These are phyloP conservation scores for Chalcis sispes DNA, from an alignment of 2,888 invertebrate genomes.

Conservation along the genomic window DNA sequence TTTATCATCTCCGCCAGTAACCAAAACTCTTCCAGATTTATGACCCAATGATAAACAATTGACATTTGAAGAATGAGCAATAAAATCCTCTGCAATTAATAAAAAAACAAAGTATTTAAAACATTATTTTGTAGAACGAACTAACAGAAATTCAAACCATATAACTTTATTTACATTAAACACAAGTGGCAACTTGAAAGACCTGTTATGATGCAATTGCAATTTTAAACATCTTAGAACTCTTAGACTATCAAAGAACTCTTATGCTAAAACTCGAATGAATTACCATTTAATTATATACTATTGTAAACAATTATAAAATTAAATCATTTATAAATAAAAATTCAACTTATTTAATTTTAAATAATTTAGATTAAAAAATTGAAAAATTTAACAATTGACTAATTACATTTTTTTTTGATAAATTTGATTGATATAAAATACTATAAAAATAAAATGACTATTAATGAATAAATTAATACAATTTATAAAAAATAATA, in stretches of 20 bases:
- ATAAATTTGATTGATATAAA: no score
- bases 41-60: conserved; percentile 93
- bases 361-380: not conserved
- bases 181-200: conserved; percentile 49
- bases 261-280: conserved; percentile 4
- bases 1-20: conserved; percentile 97
- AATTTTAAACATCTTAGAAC: conserved; percentile 41
- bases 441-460: not conserved
- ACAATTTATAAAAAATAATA: not conserved
- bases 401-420: not conserved
- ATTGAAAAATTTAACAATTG: not conserved
- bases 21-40: conserved; percentile 93
- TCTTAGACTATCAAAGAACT: conserved; percentile 16
- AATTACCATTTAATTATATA: not conserved
- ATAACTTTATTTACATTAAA: conserved; percentile 44
- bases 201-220: conserved; percentile 51
- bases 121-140: conserved; percentile 7
- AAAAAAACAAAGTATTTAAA: conserved; percentile 13
- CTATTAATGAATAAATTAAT: not conserved
- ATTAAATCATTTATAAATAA: not conserved
- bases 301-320: conserved; percentile 10
- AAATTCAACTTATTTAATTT: no score
- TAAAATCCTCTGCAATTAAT: conserved; percentile 86
- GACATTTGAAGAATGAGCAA: conserved; percentile 91
- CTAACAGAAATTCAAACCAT: conserved; percentile 31